Conservation (phyloP, 2,113 vertebrate species). For the Anseranas semipalmata region DNA sequence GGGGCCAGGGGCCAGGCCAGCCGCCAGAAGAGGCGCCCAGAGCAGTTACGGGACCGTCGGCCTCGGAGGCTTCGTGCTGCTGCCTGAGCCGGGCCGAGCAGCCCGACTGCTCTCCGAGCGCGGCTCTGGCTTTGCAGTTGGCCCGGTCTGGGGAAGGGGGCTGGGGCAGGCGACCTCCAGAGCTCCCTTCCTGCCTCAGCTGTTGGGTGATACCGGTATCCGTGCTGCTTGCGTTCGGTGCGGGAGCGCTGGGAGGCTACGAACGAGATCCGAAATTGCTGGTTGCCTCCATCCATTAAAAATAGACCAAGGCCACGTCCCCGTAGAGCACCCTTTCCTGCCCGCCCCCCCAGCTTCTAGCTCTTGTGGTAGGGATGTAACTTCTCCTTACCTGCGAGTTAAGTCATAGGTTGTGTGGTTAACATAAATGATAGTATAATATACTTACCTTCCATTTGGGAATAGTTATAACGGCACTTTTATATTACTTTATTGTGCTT, state of each 20-base stretch:
- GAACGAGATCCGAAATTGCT: background rate
- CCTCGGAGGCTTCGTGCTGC: background rate
- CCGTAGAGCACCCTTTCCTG: background rate
- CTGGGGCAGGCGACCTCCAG: background rate
- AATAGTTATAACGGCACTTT: background rate
- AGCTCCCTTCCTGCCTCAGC: background rate
- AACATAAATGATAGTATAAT: background rate
- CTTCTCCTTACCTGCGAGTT: background rate
- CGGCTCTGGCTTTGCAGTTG: background rate
- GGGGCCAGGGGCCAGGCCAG: background rate
- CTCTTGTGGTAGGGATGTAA: background rate
- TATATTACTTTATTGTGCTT: background rate
- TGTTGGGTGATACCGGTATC: accelerated
- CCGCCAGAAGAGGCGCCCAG: background rate
- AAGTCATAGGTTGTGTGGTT: background rate
- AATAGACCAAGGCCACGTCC: background rate
- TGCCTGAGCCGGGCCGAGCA: background rate
- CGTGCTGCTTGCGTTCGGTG: background rate
- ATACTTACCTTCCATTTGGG: background rate
- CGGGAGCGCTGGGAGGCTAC: background rate
- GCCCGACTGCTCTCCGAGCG: background rate
- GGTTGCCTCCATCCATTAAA: conserved; percentile 10
- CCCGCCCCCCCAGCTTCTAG: background rate
- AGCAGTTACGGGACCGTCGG: background rate
- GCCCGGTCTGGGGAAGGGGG: background rate